Base-by-base conservation (phyloP, 2,888 invertebrate species). In the Orchesellides sinensis region DNA sequence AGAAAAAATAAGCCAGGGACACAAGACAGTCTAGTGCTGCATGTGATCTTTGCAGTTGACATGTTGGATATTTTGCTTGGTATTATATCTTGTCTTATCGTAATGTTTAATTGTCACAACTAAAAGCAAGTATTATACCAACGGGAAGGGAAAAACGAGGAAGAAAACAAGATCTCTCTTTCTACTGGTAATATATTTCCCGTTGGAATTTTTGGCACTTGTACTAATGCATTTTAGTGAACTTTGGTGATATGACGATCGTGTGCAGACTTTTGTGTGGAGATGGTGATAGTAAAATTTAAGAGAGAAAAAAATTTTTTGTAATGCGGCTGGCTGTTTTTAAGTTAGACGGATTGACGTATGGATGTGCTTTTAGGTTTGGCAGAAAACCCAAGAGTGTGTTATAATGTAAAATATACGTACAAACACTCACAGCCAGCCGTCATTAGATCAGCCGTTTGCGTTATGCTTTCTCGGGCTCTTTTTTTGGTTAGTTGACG, bases 151-250 rank as follows among this genome's bases (percentile, higher is more conserved):
- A 65, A 21, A 75, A 66, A 29, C 17, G 52, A 52, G 6, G 25
- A 73, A 61, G 63, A 52, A 17, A 52, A 17, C n/a, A 8, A 54
- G n/a, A 52, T 47, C 14, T 8, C 21, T 10, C 32, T 25, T 61
- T 40, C 72, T 69, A n/a, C n/a, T n/a, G n/a, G 70, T 78, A 69
- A 79, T 79, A 79, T 73, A 80, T 80, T 80, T 80, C 59, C 73
- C 80, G 80, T 80, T 70, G 72, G 80, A 80, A 80, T 80, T 80
- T 80, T 80, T 80, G 80, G 80, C 80, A 80, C 80, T 80, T 80
- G 80, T 80, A 59, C 80, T 80, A 80, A 80, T 80, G 80, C 73
- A 80, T 80, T 80, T 73, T 80, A 80, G 80, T 80, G 79, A 79
- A 79, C 79, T 70, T 79, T 79, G 79, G 45, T 69, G 69, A 69